Percentiles rank a stretch among this genome's conserved stretches.
These are phyloP conservation scores for Oxycera nigricornis DNA, from an alignment of 2,888 invertebrate genomes.

Conservation along the genomic window DNA sequence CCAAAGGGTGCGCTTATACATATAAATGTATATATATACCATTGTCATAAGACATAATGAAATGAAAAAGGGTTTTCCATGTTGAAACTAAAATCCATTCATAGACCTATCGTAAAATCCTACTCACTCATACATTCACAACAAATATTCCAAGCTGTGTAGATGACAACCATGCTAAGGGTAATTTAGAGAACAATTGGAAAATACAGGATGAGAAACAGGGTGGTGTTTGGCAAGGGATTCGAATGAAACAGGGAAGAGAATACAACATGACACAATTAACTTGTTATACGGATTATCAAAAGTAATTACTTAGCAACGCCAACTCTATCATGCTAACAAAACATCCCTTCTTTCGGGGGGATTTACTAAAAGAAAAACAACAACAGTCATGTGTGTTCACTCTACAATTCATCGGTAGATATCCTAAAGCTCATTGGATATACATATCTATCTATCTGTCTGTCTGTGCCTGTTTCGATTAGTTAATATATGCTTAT, in stretches of 20 bases:
- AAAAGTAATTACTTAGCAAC: constrained; percentile 38
- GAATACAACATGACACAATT: constrained; percentile 37
- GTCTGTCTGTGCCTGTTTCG: not conserved
- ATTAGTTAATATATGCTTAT: constrained; percentile 32
- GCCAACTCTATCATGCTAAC: not conserved
- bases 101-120: not conserved
- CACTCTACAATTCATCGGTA: too few species aligned
- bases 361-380: too few species aligned
- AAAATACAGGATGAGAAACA: not conserved
- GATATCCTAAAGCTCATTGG: too few species aligned
- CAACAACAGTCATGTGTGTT: too few species aligned
- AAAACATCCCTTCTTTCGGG: not conserved
- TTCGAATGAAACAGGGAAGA: not conserved
- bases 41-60: too few species aligned
- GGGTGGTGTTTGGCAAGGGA: too few species aligned
- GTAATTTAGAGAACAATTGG: not conserved
- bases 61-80: too few species aligned
- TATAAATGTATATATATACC: too few species aligned
- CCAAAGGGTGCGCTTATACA: too few species aligned
- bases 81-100: too few species aligned
- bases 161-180: not conserved
- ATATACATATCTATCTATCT: not conserved
- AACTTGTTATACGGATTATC: constrained; percentile 40
- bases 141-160: too few species aligned
- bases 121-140: too few species aligned